A percentile compares a stretch with the other conserved stretches of the same genome.
Evolutionary conservation across 2,888 invertebrate species (phyloP).

Genomic region (Globia sparganii): DNA sequence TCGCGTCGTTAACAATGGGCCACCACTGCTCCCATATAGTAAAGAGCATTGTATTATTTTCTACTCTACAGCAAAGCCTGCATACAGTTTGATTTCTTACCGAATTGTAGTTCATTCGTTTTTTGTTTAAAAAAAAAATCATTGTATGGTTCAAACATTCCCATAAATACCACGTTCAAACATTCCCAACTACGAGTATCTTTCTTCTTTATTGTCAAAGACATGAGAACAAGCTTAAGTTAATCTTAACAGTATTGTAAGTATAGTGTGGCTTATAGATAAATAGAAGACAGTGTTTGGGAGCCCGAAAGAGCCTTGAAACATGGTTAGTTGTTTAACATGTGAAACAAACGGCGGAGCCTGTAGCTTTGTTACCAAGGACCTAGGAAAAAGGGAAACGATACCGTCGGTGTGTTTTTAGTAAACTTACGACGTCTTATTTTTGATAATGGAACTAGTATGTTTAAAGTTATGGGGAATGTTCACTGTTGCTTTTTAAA

Average conservation of each 20-base stretch:
- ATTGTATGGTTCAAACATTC: neutral
- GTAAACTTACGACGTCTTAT: neutral
- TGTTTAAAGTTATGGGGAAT: neutral
- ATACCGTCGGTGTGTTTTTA: neutral
- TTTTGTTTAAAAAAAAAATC: neutral
- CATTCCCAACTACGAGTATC: neutral
- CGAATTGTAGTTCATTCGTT: neutral
- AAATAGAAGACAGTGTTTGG: slow-evolving; percentile 53
- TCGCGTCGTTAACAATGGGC: too few relatives aligned
- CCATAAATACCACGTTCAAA: neutral
- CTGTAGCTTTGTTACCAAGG: slow-evolving; percentile 57
- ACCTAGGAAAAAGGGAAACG: slow-evolving; percentile 46
- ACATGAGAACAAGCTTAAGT: slow-evolving; percentile 25
- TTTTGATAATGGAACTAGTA: neutral
- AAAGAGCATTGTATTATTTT: too few relatives aligned
- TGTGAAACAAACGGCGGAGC: slow-evolving; percentile 70
- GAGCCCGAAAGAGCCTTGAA: slow-evolving; percentile 59
- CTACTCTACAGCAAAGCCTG: neutral
- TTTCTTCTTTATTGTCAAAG: slow-evolving; percentile 6
- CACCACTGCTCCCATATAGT: too few relatives aligned
- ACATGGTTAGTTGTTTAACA: slow-evolving; percentile 70
- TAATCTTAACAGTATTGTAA: slow-evolving; percentile 36
- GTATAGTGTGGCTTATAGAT: slow-evolving; percentile 42
- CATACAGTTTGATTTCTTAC: neutral
- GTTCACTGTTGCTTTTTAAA: neutral